phyloP scores from a whole-genome alignment of 1,140 invertebrate species.

The Zaprionus lachaisei region DNA sequence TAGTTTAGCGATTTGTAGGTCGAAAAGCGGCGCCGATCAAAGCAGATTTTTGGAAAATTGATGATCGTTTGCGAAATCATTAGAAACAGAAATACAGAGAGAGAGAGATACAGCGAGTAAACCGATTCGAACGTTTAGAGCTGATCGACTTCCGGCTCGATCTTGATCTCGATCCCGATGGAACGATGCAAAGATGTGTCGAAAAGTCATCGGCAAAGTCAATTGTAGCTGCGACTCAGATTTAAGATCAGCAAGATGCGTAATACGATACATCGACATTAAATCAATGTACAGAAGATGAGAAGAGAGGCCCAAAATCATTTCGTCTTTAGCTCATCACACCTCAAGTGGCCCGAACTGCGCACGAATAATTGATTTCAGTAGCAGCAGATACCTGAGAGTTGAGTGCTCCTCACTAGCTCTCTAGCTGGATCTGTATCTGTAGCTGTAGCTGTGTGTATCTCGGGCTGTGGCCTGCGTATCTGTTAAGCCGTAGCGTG shows the following conservation, averaged over 20 bases:
- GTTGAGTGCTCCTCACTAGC: slow-evolving; percentile 1
- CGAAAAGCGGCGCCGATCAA: slow-evolving; percentile 44
- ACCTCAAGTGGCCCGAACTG: slow-evolving; percentile 53
- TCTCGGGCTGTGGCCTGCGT: slow-evolving; percentile 54
- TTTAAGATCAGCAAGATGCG: neutral
- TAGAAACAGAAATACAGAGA: neutral
- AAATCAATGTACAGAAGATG: neutral
- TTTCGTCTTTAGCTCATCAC: slow-evolving; percentile 64
- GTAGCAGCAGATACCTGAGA: slow-evolving; percentile 56
- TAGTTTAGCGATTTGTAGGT: slow-evolving; percentile 49
- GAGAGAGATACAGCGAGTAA: neutral
- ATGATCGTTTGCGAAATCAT: slow-evolving; percentile 17
- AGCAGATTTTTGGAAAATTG: slow-evolving; percentile 10
- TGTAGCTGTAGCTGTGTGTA: slow-evolving; percentile 29
- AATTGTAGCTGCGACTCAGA: neutral
- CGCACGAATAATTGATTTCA: slow-evolving; percentile 69
- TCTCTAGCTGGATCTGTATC: slow-evolving; percentile 3
- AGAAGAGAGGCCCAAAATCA: slow-evolving; percentile 33
- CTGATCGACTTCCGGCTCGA: neutral
- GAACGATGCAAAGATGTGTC: slow-evolving; percentile 6
- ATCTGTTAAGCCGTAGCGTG: slow-evolving; percentile 55
- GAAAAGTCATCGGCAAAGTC: slow-evolving; percentile 37
- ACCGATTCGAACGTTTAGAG: neutral
- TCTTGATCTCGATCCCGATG: neutral
- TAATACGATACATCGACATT: slow-evolving; percentile 12